phyloP scores from a whole-genome alignment of 2,113 vertebrate genomes.

The Choloepus hoffmanni region DNA sequence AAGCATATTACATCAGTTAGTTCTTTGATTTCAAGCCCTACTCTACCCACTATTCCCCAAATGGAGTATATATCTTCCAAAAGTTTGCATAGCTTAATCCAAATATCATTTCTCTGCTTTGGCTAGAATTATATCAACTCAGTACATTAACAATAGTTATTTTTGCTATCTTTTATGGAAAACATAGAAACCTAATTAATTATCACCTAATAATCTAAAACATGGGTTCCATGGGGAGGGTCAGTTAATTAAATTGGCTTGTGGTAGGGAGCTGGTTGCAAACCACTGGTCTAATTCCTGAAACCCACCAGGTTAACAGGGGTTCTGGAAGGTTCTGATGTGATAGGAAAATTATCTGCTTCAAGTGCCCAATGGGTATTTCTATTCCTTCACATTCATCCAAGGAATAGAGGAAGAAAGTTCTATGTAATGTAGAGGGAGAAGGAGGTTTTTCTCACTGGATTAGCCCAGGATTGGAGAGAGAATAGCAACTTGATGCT shows the following conservation, averaged over 20 bases:
- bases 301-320: constrained; percentile 7
- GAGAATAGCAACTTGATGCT: background rate
- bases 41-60: background rate
- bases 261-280: background rate
- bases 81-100: constrained; percentile 44
- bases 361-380: background rate
- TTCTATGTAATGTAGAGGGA: background rate
- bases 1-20: constrained; percentile 15
- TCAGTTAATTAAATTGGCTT: constrained; percentile 20
- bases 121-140: constrained; percentile 51
- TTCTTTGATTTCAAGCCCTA: background rate
- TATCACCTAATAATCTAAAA: constrained; percentile 53
- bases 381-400: background rate
- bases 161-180: constrained; percentile 10
- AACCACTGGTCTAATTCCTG: constrained; percentile 18
- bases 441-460: background rate
- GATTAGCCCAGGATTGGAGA: background rate
- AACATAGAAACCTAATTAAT: constrained; percentile 39
- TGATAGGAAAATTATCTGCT: background rate
- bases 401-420: background rate
- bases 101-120: constrained; percentile 56
- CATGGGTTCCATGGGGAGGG: background rate
- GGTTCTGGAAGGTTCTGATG: constrained; percentile 17
- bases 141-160: background rate
- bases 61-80: background rate